Evolutionary conservation across 2,888 invertebrate genomes (phyloP), one percentile per base, ranked within the genome.

Genomic region (Lepidocyrtinus sp.): DNA sequence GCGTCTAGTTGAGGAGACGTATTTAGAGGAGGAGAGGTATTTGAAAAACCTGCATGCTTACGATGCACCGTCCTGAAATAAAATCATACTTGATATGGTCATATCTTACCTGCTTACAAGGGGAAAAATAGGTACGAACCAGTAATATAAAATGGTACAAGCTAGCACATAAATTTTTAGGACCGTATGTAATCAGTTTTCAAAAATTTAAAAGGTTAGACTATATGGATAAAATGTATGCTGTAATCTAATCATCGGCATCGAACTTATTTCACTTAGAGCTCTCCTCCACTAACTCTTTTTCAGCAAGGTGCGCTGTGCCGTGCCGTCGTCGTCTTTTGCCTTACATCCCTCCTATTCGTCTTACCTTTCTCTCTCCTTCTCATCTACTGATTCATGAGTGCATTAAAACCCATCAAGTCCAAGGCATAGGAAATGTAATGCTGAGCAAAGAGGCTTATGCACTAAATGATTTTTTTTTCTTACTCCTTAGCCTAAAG

Each of bases 231-330:
- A 68, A 59, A 21, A 80, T 68, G 64, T 80, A 64, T 74, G 70
- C 72, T 68, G 75, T 80, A 81, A 81, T 81, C 75, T 81, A 81
- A 81, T 81, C 81, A 75, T 76, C 81, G 75, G 81, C 75, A 81
- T 81, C 75, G 69, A 75, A 75, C 72, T 81, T 81, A 81, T 81
- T 81, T 76, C 75, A 76, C 75, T 81, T 73, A 81, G 71, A 64
- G 70, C 55, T 64, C 67, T 27, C 59, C 62, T 59, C 17, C 45
- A 55, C 59, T 21, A 59, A 59, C 59, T 77, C 65, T 45, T 67
- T 62, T 68, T 76, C 26, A 55, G 68, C 61, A 69, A 72, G 68
- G 67, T 63, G 75, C 72, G 63, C 75, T 67, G 75, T 81, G 75
- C 81, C 81, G 81, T 80, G 75, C 75, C 67, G 80, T 81, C 80